phyloP scores from a whole-genome alignment of 1,140 invertebrate genomes.

The Drosophila quadrilineata region DNA sequence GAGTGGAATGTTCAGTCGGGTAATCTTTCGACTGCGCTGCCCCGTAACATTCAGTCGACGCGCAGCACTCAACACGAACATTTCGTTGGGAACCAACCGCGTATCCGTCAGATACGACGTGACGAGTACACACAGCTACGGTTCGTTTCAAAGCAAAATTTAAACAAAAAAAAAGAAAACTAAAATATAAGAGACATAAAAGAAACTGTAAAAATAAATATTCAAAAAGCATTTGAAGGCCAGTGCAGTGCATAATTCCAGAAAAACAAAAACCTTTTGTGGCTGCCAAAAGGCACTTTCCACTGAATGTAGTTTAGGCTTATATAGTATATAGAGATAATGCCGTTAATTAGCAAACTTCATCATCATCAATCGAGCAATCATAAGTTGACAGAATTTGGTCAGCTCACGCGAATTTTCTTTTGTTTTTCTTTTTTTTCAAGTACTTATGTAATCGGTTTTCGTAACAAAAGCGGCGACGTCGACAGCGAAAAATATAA shows the following conservation, averaged over 20 bases:
- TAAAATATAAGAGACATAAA: too few relatives aligned
- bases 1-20: too few relatives aligned
- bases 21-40: conserved; percentile 35
- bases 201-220: too few relatives aligned
- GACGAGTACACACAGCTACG: conserved; percentile 60
- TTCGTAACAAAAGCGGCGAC: conserved; percentile 64
- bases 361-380: conserved; percentile 4
- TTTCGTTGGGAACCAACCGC: conserved; percentile 57
- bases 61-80: conserved; percentile 78
- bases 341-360: conserved; percentile 14
- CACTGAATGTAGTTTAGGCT: neutral
- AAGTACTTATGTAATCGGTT: conserved; percentile 74
- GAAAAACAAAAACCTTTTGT: neutral
- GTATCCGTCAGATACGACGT: conserved; percentile 68
- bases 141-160: conserved; percentile 37
- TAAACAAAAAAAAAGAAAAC: too few relatives aligned
- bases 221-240: neutral
- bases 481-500: conserved; percentile 36
- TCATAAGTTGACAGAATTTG: conserved; percentile 16
- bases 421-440: conserved; percentile 27
- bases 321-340: conserved; percentile 4
- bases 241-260: conserved; percentile 5
- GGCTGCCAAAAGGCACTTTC: neutral
- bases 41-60: conserved; percentile 63
- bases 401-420: conserved; percentile 41